These are phyloP conservation scores for Hylaeus anthracinus DNA, from an alignment of 1,140 invertebrate genomes.

Conservation along the genomic window DNA sequence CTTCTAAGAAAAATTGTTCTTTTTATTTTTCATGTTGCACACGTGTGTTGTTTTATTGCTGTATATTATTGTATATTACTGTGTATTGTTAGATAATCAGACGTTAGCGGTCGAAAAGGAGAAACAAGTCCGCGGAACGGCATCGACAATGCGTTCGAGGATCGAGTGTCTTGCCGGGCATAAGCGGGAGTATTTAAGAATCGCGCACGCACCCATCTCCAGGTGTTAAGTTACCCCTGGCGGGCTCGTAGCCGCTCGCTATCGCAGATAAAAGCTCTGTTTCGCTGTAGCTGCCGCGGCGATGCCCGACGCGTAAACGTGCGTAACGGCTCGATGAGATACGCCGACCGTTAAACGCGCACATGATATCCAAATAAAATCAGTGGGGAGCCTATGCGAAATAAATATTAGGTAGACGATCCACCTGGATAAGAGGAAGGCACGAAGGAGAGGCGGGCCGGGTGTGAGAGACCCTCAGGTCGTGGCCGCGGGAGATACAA, in stretches of 20 bases:
- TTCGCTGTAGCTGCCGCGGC: constrained; percentile 16
- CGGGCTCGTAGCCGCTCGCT: constrained; percentile 20
- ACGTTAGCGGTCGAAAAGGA: not conserved
- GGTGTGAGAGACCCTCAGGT: constrained; percentile 52
- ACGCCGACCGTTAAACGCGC: constrained; percentile 38
- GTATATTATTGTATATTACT: no score
- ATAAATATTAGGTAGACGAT: constrained; percentile 66
- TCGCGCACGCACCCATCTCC: constrained; percentile 29
- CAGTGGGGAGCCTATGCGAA: constrained; percentile 50
- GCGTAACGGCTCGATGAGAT: constrained; percentile 52
- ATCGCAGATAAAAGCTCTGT: constrained; percentile 49
- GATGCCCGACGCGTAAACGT: constrained; percentile 46
- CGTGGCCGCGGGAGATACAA: constrained; percentile 63
- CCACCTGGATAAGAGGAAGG: constrained; percentile 45
- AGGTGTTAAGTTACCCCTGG: constrained; percentile 57
- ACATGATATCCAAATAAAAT: constrained; percentile 65
- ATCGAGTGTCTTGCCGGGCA: constrained; percentile 11
- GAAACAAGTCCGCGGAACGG: not conserved
- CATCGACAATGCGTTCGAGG: not conserved
- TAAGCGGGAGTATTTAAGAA: constrained; percentile 16
- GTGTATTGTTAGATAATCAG: no score
- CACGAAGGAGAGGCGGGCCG: constrained; percentile 32
- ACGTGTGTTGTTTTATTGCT: no score
- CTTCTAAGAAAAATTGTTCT: no score
- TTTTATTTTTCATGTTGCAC: no score